Evolutionary conservation across 2,113 vertebrate genomes (phyloP).

Genomic region (Choloepus hoffmanni): DNA sequence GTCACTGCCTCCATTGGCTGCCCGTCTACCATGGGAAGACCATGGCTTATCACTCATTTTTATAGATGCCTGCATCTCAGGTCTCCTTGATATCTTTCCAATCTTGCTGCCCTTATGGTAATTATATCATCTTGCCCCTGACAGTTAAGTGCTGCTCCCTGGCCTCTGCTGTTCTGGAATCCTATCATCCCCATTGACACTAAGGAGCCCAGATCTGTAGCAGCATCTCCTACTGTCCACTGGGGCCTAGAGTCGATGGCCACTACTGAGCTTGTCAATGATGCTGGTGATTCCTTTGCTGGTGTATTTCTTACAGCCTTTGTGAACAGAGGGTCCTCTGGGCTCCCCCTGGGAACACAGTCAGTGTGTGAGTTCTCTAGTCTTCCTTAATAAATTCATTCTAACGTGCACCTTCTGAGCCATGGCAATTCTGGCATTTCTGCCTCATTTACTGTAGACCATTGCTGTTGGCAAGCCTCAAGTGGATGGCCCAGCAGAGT

Average conservation of each 20-base stretch:
- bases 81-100: neutral
- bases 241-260: too few species aligned
- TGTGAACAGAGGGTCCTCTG: neutral
- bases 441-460: neutral
- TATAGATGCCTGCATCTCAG: neutral
- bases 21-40: neutral
- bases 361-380: rapidly evolving
- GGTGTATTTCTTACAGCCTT: neutral
- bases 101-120: neutral
- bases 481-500: neutral
- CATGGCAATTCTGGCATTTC: neutral
- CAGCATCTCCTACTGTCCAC: neutral
- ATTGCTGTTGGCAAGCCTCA: neutral
- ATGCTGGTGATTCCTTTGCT: rapidly evolving
- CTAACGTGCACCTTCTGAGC: neutral
- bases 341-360: neutral
- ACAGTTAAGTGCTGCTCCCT: neutral
- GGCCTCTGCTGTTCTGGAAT: neutral
- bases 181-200: neutral
- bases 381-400: neutral
- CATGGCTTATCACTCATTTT: too few species aligned
- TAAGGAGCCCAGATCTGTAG: neutral
- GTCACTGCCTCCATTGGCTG: too few species aligned
- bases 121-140: neutral
- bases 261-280: rapidly evolving